Evolutionary conservation across 2,113 vertebrate genomes (phyloP).

Genomic region (Phocoena phocoena): DNA sequence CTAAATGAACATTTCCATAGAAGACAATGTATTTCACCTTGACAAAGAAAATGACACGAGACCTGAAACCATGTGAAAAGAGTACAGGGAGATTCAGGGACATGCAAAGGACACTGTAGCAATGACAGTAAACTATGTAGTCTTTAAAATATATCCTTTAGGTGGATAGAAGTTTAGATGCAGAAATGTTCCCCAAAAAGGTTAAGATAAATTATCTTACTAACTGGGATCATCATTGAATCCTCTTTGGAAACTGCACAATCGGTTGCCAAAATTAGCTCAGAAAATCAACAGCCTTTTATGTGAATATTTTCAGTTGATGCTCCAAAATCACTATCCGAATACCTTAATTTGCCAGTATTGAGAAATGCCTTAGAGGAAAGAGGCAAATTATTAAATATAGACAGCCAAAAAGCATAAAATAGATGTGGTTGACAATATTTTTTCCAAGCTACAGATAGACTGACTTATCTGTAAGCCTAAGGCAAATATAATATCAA

Average conservation of each 20-base stretch:
- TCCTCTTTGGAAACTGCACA: conserved; percentile 11
- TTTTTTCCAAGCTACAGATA: not conserved
- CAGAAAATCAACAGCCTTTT: conserved; percentile 41
- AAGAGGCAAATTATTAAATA: conserved; percentile 24
- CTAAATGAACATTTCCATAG: not conserved
- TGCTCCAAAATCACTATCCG: conserved; percentile 25
- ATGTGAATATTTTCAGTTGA: conserved; percentile 21
- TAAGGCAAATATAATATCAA: not conserved
- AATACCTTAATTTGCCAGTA: conserved; percentile 24
- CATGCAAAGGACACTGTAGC: not conserved
- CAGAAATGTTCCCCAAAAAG: not conserved
- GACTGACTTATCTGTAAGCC: not conserved
- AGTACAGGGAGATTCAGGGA: not conserved
- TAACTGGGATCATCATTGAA: not conserved
- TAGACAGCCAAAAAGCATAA: conserved; percentile 9
- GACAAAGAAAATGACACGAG: not conserved
- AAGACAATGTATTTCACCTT: not conserved
- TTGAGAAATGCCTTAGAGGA: conserved; percentile 35
- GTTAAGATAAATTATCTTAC: not conserved
- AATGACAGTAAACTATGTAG: not conserved
- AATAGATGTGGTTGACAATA: not conserved
- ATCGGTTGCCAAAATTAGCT: conserved; percentile 43
- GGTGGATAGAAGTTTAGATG: not conserved
- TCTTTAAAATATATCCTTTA: not conserved
- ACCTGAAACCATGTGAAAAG: not conserved